Conservation (phyloP, 2,113 vertebrate species). For the Oreamnos americanus region DNA sequence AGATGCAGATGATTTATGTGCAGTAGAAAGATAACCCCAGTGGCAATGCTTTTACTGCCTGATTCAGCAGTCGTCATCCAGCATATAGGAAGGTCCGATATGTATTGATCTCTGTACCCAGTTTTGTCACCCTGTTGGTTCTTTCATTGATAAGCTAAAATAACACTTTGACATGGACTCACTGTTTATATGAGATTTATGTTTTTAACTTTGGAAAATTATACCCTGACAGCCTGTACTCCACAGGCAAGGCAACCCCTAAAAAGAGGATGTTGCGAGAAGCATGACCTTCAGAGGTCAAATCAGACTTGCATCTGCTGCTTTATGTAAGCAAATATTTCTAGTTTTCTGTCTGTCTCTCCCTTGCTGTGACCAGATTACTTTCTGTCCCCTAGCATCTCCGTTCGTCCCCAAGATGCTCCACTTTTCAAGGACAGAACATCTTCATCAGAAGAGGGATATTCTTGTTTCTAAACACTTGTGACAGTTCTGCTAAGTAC, state of each 20-base stretch:
- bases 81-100: background rate
- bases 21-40: background rate
- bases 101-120: background rate
- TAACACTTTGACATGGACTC: background rate
- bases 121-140: background rate
- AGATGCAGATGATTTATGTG: background rate
- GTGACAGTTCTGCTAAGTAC: background rate
- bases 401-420: background rate
- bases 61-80: background rate
- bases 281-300: background rate
- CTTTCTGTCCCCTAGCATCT: background rate
- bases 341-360: background rate
- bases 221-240: background rate
- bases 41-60: background rate
- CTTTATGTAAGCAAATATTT: background rate
- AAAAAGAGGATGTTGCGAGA: background rate
- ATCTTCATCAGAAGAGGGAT: background rate
- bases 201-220: background rate
- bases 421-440: background rate
- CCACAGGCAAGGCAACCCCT: background rate
- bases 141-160: background rate
- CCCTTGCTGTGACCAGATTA: background rate
- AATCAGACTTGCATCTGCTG: background rate
- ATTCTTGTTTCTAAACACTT: background rate
- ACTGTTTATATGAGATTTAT: constrained; percentile 13